Conservation (phyloP, 2,113 vertebrate species). For the Peromyscus californicus region DNA sequence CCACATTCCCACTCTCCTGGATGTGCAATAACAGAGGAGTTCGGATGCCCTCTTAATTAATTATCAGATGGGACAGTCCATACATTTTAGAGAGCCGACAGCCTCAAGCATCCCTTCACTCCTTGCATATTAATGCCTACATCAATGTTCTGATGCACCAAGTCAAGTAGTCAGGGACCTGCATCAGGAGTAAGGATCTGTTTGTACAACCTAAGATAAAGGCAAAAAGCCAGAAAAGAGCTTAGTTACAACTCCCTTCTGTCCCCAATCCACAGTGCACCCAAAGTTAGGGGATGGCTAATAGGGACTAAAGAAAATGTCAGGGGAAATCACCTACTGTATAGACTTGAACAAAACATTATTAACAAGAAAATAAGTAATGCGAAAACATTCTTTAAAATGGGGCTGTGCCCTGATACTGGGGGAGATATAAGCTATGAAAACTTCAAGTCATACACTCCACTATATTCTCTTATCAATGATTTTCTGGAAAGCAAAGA, state of each 20-base stretch:
- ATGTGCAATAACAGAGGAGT: constrained; percentile 29
- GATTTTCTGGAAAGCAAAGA: constrained; percentile 80
- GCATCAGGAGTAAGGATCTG: neutral
- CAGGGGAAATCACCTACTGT: constrained; percentile 47
- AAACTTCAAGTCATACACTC: constrained; percentile 81
- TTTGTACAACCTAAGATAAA: constrained; percentile 49
- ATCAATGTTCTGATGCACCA: constrained; percentile 26
- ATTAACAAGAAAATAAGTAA: constrained; percentile 48
- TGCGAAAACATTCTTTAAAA: constrained; percentile 56
- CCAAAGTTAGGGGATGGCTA: neutral
- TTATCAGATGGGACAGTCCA: neutral
- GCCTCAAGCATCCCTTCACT: neutral
- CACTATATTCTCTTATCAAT: constrained; percentile 67
- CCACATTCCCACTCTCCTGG: constrained; percentile 6
- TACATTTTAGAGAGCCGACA: neutral
- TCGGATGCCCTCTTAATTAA: constrained; percentile 22
- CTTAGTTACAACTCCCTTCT: constrained; percentile 26
- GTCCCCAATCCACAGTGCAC: constrained; percentile 20
- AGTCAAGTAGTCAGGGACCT: neutral
- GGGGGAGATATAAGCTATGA: constrained; percentile 50
- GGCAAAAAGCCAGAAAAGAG: constrained; percentile 37
- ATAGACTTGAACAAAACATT: constrained; percentile 46
- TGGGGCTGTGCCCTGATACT: constrained; percentile 57
- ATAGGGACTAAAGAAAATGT: constrained; percentile 37
- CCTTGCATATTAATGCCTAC: constrained; percentile 41